Evolutionary conservation across 2,797 vertebrate genomes (phyloP), one percentile per base, ranked within the genome.

Genomic region (Hozukius guyotensis): DNA sequence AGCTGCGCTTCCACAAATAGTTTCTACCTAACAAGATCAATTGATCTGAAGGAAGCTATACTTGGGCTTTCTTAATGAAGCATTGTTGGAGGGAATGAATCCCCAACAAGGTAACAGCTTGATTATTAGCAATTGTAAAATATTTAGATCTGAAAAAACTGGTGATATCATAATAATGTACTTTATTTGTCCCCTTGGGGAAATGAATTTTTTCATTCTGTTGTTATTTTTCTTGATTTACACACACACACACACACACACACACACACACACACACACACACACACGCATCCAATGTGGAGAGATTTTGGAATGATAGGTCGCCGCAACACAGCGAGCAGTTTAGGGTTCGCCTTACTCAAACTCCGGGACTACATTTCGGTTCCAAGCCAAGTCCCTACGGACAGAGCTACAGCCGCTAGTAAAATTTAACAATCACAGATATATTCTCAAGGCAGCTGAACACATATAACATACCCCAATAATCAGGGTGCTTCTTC

Each of bases 1-100:
- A 95, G 89, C 87, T 78, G 62, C 8, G 70, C 81, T 95, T 95
- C 94, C 93, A 89, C 90, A 91, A 92, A 95, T 91, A 90, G 77
- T 83, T 84, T 84, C 89, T 73, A 83, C 88, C 82, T 71, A 77
- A 75, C 74, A 73, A 68, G 83, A 90, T 89, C 78, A 88, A 92
- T 92, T 80, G 92, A 93, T 89, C 87, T 80, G 32, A 74, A 83
- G 73, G 74, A 74, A 79, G 74, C 77, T 62, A n/a, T 75, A 75
- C 78, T 81, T 67, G 62, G 29, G 69, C n/a, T 82, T 83, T 66
- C 68, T 85, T 79, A 62, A 74, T 67, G 14, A 61, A 53, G 70
- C 79, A 63, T 59, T 75, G 62, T 64, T 76, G 62, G 80, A 87
- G 34, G 38, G 55, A 72, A 73, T 86, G 78, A 82, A 84, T 86